A percentile compares a stretch with the other conserved stretches of the same genome.
Evolutionary conservation across 2,113 vertebrate species (phyloP).

Genomic region (Callorhinus ursinus): DNA sequence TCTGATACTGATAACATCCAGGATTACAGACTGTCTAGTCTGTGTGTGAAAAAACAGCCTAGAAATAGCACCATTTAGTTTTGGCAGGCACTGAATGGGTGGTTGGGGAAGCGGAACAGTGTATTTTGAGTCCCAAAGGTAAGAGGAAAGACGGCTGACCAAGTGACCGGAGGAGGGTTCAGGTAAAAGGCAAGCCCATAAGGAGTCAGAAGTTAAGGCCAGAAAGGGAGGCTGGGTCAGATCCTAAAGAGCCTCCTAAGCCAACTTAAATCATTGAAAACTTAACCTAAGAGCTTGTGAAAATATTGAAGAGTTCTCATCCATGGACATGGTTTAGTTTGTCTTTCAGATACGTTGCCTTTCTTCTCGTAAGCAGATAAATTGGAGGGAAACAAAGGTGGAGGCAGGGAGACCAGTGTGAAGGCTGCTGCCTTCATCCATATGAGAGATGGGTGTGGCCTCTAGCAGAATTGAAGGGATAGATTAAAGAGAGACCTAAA

Average conservation of each 20-base stretch:
- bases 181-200: neutral
- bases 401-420: neutral
- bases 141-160: neutral
- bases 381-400: neutral
- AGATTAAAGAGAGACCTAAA: neutral
- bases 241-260: neutral
- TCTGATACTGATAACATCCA: neutral
- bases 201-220: neutral
- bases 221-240: neutral
- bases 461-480: neutral
- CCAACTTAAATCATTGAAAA: neutral
- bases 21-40: neutral
- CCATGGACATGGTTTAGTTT: neutral
- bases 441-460: neutral
- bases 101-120: neutral
- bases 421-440: neutral
- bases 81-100: neutral
- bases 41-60: neutral
- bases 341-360: neutral
- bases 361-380: neutral
- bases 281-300: neutral
- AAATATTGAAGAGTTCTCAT: neutral
- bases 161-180: neutral
- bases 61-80: neutral
- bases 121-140: neutral